Evolutionary conservation across 2,888 invertebrate genomes (phyloP), one percentile per base, ranked within the genome.

Genomic region (Dysmachus trigonus): DNA sequence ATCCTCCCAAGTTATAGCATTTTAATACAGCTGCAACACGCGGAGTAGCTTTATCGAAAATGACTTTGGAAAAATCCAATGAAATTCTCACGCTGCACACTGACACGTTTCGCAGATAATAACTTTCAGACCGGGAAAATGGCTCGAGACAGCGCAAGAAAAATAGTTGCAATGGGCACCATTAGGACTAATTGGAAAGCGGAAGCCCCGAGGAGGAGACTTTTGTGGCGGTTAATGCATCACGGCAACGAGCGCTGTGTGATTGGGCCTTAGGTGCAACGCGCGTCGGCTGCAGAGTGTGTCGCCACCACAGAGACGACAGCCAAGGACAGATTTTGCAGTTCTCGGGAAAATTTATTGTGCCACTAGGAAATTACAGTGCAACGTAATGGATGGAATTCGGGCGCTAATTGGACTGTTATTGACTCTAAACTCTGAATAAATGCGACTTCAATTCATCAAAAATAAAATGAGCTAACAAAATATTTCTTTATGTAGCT

Each of bases 31-130:
- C 77, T 77, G 38, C 76, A 76, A 62, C 76, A 77, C 77, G 77
- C 85, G 74, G 74, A 76, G 85, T 76, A 27, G 76, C 77, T 85
- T 71, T 85, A 79, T 79, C 85, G 85, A 85, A 85, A 85, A 85
- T 76, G 77, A 76, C 76, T 85, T 85, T 74, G 35, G 84, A 85
- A 85, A 85, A 85, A 85, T 85, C 76, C 77, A 53, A 79, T 85
- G 85, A 85, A 85, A 77, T 53, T 77, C 71, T 62, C 33, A 30
- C 76, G 62, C 85, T 74, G 85, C 77, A 77, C 77, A 62, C 83
- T 72, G 83, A 83, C 83, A 83, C 83, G 83, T 83, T 83, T 83
- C 83, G 13, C 41, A 38, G 83, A 83, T 83, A 83, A 83, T 83
- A 83, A 83, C 72, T 72, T 72, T 27, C 22, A 38, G 30, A 22